Conservation (phyloP, 2,888 invertebrate genomes). For the Tipula lateralis region DNA sequence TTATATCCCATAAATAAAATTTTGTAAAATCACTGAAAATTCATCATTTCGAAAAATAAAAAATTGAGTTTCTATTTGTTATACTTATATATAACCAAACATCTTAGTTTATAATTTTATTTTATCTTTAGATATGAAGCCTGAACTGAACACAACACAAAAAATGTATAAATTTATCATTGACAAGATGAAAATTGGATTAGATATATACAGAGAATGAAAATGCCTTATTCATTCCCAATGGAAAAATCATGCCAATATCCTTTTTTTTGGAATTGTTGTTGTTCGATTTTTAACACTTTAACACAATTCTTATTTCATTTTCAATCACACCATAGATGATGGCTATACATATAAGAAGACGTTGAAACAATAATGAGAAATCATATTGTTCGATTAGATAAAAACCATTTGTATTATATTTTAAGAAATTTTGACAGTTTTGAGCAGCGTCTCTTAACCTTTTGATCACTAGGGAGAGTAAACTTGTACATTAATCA, state of each 20-base stretch:
- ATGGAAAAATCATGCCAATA: neutral
- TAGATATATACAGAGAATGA: neutral
- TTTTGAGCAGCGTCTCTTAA: neutral
- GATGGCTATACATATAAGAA: neutral
- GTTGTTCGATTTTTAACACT: neutral
- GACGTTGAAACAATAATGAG: neutral
- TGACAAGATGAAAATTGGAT: neutral
- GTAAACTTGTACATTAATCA: too few species aligned
- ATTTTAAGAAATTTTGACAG: neutral
- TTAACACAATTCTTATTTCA: neutral
- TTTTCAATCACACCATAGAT: neutral
- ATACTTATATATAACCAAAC: neutral
- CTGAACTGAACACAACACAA: neutral
- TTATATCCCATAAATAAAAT: neutral
- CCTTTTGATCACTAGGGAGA: too few species aligned
- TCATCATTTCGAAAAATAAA: neutral
- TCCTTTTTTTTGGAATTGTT: neutral
- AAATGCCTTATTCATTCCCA: slow-evolving; percentile 1
- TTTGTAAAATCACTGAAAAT: slow-evolving; percentile 11
- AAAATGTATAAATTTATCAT: slow-evolving; percentile 4
- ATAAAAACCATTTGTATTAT: neutral
- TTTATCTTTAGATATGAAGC: neutral
- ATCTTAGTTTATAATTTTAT: slow-evolving; percentile 1
- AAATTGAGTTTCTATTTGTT: neutral
- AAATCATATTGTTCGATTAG: neutral